Percentiles rank a stretch among this genome's conserved stretches.
These are phyloP conservation scores for Rhinolophus sinicus DNA, from an alignment of 2,113 vertebrate genomes.

Conservation along the genomic window DNA sequence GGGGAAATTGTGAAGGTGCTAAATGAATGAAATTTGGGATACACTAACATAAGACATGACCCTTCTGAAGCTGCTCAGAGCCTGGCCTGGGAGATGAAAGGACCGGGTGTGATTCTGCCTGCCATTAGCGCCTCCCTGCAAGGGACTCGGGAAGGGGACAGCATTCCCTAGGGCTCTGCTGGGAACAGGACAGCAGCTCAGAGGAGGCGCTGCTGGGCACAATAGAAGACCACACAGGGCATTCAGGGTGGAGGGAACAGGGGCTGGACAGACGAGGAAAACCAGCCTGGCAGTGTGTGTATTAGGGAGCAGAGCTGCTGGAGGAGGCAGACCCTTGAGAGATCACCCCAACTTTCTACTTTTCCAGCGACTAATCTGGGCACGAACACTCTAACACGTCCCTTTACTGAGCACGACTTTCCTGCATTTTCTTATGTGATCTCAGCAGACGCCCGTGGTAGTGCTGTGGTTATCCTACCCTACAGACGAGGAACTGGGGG, in stretches of 20 bases:
- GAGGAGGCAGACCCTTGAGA: background rate
- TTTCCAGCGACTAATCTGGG: background rate
- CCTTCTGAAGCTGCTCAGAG: background rate
- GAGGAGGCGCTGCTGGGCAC: background rate
- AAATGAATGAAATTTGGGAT: background rate
- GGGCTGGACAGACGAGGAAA: too few species aligned
- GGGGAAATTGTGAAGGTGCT: background rate
- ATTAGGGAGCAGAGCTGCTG: background rate
- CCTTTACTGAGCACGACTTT: fast-evolving
- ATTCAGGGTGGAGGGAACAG: background rate
- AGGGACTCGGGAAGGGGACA: background rate
- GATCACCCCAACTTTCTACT: background rate
- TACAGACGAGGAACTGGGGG: background rate
- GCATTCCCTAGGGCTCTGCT: fast-evolving
- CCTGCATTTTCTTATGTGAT: background rate
- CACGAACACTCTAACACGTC: background rate
- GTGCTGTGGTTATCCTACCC: background rate
- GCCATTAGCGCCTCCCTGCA: fast-evolving
- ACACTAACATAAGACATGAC: fast-evolving
- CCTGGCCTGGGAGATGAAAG: fast-evolving
- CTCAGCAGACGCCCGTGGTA: background rate
- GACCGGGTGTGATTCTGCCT: background rate
- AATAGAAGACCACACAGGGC: fast-evolving
- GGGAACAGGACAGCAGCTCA: background rate
- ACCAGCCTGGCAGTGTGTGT: background rate